Evolutionary conservation across 2,888 invertebrate genomes (phyloP).

Genomic region (Sphaerophoria taeniata): DNA sequence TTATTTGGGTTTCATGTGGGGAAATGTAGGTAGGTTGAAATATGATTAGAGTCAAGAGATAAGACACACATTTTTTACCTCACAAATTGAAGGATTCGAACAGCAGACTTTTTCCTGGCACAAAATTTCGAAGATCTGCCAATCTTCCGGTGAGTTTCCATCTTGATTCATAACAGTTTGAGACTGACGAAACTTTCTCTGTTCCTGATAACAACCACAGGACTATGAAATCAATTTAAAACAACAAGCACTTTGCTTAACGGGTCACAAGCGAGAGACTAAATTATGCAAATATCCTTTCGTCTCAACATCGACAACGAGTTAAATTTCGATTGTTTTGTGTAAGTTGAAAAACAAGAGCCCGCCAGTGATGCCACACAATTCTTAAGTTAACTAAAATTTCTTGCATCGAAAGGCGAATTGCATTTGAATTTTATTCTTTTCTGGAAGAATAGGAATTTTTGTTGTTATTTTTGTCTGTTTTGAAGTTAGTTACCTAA

Average conservation of each 20-base stretch:
- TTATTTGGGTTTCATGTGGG: not conserved
- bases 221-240: slow-evolving; percentile 64
- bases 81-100: slow-evolving; percentile 10
- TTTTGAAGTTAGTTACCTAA: slow-evolving; percentile 23
- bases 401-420: slow-evolving; percentile 30
- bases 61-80: slow-evolving; percentile 39
- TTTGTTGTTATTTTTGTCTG: slow-evolving; percentile 3
- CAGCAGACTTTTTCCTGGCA: slow-evolving; percentile 79
- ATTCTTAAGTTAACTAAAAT: slow-evolving; percentile 14
- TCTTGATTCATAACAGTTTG: slow-evolving; percentile 44
- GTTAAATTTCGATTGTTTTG: slow-evolving; percentile 27
- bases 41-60: not conserved
- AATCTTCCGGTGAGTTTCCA: slow-evolving; percentile 87
- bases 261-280: slow-evolving; percentile 13
- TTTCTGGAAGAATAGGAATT: slow-evolving; percentile 1
- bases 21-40: too few species aligned
- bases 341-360: not conserved
- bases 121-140: slow-evolving; percentile 89
- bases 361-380: slow-evolving; percentile 40
- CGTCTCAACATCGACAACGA: slow-evolving; percentile 18
- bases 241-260: slow-evolving; percentile 37
- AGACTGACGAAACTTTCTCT: slow-evolving; percentile 25
- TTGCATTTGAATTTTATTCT: slow-evolving; percentile 48
- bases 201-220: slow-evolving; percentile 27
- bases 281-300: slow-evolving; percentile 58